Evolutionary conservation across 2,797 vertebrate genomes (phyloP).

Genomic region (Parotocinclus haroldoi): DNA sequence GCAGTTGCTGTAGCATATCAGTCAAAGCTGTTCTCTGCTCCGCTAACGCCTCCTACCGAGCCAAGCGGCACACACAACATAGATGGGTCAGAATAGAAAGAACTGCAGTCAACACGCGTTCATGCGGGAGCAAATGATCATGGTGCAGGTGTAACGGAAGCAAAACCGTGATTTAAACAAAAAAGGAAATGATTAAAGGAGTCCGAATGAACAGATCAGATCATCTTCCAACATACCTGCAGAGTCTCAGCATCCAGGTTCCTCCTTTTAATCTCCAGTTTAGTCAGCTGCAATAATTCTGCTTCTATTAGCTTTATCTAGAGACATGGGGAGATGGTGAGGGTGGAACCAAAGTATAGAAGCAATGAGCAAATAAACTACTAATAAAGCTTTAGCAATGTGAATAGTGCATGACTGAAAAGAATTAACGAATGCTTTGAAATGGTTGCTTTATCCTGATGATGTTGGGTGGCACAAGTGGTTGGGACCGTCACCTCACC

Average conservation of each 20-base stretch:
- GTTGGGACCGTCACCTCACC: too few relatives aligned
- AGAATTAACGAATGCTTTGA: too few relatives aligned
- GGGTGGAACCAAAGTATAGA: conserved; percentile 20
- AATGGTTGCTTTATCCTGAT: too few relatives aligned
- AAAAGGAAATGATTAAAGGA: background rate
- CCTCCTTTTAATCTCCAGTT: conserved; percentile 95
- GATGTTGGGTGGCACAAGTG: too few relatives aligned
- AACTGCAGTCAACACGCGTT: conserved; percentile 5
- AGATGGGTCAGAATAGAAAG: background rate
- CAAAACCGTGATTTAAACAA: conserved; percentile 21
- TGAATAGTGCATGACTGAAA: background rate
- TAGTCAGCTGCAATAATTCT: conserved; percentile 97
- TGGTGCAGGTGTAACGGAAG: conserved; percentile 14
- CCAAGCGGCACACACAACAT: conserved; percentile 2
- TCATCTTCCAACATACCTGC: conserved; percentile 80
- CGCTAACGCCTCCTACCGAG: conserved; percentile 75
- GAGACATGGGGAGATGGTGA: conserved; percentile 76
- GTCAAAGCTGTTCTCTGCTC: conserved; percentile 81
- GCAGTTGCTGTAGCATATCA: conserved; percentile 84
- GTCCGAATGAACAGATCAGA: background rate
- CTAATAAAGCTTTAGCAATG: conserved; percentile 10
- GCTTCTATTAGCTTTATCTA: conserved; percentile 98
- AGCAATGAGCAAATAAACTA: conserved; percentile 28
- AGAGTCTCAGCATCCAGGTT: conserved; percentile 89
- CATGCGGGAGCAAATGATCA: background rate